Evolutionary conservation across 2,888 invertebrate genomes (phyloP).

Genomic region (Drosophila falleni): DNA sequence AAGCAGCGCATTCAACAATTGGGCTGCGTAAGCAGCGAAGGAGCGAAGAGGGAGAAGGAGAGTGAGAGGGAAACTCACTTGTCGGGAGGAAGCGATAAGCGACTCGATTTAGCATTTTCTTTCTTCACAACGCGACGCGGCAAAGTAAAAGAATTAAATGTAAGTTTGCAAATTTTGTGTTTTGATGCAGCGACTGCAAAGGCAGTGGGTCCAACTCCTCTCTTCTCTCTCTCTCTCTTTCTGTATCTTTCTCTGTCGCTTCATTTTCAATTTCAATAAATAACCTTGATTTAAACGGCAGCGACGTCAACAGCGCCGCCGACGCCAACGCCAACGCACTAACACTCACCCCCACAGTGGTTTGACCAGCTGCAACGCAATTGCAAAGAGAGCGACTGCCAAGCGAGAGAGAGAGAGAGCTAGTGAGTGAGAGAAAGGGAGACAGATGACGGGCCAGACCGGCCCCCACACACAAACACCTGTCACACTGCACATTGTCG

Average conservation of each 20-base stretch:
- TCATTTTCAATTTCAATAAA: slow-evolving; percentile 82
- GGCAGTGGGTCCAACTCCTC: slow-evolving; percentile 7
- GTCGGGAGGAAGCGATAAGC: slow-evolving; percentile 63
- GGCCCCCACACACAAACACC: slow-evolving; percentile 80
- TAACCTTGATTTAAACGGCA: slow-evolving; percentile 83
- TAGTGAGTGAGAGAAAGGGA: slow-evolving; percentile 11
- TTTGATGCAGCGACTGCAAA: slow-evolving; percentile 31
- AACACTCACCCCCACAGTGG: slow-evolving; percentile 48
- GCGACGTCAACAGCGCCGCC: slow-evolving; percentile 61
- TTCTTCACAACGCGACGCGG: slow-evolving; percentile 9
- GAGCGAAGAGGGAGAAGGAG: not conserved
- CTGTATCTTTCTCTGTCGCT: slow-evolving; percentile 37
- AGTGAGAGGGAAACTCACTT: slow-evolving; percentile 13
- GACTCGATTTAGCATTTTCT: slow-evolving; percentile 70
- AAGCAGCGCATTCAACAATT: slow-evolving; percentile 76
- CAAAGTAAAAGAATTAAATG: slow-evolving; percentile 30
- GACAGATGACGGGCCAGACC: slow-evolving; percentile 53
- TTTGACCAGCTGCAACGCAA: slow-evolving; percentile 76
- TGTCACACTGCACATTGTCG: slow-evolving; percentile 66
- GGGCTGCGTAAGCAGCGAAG: slow-evolving; percentile 37
- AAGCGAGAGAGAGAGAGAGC: not conserved
- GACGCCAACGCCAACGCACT: slow-evolving; percentile 45
- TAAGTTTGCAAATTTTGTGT: slow-evolving; percentile 25
- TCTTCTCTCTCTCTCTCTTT: not conserved
- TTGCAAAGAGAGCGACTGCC: slow-evolving; percentile 29